phyloP scores from a whole-genome alignment of 2,113 vertebrate species.

The Ornithorhynchus anatinus region DNA sequence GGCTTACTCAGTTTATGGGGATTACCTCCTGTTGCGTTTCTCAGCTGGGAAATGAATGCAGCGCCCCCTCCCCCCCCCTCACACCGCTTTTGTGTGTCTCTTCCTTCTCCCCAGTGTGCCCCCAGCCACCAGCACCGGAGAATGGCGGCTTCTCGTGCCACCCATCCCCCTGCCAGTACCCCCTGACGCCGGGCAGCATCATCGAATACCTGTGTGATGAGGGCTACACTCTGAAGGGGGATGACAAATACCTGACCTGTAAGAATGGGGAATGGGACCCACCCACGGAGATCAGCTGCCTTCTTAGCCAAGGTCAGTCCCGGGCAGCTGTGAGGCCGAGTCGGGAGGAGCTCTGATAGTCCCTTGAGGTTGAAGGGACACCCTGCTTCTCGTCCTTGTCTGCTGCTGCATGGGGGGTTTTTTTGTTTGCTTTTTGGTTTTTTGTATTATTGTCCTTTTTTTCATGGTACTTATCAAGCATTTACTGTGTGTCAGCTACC shows the following conservation, averaged over 20 bases:
- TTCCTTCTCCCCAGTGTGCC: conserved; percentile 79
- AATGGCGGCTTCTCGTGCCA: conserved; percentile 96
- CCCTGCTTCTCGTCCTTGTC: too few relatives aligned
- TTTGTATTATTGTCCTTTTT: too few relatives aligned
- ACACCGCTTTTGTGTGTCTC: not conserved
- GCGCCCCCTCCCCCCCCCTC: too few relatives aligned
- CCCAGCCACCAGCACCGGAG: conserved; percentile 89
- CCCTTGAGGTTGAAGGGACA: too few relatives aligned
- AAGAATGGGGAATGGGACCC: conserved; percentile 94
- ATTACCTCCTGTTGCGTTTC: too few relatives aligned
- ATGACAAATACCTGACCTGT: conserved; percentile 96
- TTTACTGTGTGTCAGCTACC: too few relatives aligned
- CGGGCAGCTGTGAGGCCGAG: not conserved
- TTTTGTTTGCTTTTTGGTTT: too few relatives aligned
- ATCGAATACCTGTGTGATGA: conserved; percentile 96
- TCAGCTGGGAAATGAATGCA: too few relatives aligned
- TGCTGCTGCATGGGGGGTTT: too few relatives aligned
- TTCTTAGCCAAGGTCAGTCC: conserved; percentile 85
- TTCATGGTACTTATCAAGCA: too few relatives aligned
- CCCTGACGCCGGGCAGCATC: conserved; percentile 86
- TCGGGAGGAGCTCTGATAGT: too few relatives aligned
- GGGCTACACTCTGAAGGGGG: conserved; percentile 93
- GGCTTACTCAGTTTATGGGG: too few relatives aligned
- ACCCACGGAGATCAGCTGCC: conserved; percentile 94
- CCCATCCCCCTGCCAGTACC: conserved; percentile 86